Evolutionary conservation across 2,888 invertebrate genomes (phyloP).

Genomic region (Agrochola lychnidis): DNA sequence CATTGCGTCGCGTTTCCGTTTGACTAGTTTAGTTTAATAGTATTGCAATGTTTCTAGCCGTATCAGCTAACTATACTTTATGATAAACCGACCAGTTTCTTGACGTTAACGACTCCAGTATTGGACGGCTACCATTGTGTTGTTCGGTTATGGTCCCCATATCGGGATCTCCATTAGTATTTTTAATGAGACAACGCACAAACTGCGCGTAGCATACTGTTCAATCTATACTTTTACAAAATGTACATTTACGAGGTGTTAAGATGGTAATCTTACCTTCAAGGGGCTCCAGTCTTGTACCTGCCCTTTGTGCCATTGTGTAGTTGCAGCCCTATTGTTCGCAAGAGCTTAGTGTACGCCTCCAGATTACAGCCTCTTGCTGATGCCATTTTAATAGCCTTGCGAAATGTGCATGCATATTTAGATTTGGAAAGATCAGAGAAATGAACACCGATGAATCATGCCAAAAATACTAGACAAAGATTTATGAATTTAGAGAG

Average conservation of each 20-base stretch:
- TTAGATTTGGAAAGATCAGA: slow-evolving; percentile 40
- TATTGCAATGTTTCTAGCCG: not conserved
- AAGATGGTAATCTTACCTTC: slow-evolving; percentile 17
- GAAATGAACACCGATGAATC: slow-evolving; percentile 37
- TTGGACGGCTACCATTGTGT: slow-evolving; percentile 31
- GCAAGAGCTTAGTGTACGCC: slow-evolving; percentile 33
- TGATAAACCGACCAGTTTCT: not conserved
- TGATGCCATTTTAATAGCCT: slow-evolving; percentile 16
- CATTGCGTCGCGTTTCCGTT: slow-evolving; percentile 35
- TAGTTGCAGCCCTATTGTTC: slow-evolving; percentile 50
- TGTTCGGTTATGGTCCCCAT: slow-evolving; percentile 24
- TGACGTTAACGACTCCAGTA: slow-evolving; percentile 1
- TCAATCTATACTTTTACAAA: slow-evolving; percentile 18
- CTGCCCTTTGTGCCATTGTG: slow-evolving; percentile 44
- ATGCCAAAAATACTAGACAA: slow-evolving; percentile 22
- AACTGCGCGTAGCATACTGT: slow-evolving; percentile 1
- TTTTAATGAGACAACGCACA: slow-evolving; percentile 43
- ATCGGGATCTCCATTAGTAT: slow-evolving; percentile 23
- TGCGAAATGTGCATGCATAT: slow-evolving; percentile 36
- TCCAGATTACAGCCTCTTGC: slow-evolving; percentile 12
- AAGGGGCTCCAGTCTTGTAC: slow-evolving; percentile 40
- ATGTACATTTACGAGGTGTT: slow-evolving; percentile 5
- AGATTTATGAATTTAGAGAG: slow-evolving; percentile 12
- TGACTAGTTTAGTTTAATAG: not conserved
- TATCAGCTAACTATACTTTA: slow-evolving; percentile 12